Evolutionary conservation across 1,140 invertebrate species (phyloP).

Genomic region (Hetaerina americana): DNA sequence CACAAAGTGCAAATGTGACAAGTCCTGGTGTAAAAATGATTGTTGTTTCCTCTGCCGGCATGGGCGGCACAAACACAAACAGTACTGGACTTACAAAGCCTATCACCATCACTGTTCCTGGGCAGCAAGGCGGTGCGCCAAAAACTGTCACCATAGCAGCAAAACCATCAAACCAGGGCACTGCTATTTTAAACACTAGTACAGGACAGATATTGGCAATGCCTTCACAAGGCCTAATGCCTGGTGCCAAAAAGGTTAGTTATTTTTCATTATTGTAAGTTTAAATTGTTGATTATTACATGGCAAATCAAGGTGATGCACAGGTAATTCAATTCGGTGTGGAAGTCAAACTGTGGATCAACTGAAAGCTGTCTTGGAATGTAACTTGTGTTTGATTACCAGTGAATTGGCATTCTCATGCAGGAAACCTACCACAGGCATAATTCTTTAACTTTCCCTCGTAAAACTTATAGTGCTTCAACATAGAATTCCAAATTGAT

Average conservation of each 20-base stretch:
- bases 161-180: slow-evolving; percentile 27
- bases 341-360: too few relatives aligned
- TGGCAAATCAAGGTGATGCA: too few relatives aligned
- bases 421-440: too few relatives aligned
- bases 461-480: too few relatives aligned
- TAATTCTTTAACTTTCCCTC: too few relatives aligned
- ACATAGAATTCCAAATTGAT: too few relatives aligned
- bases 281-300: too few relatives aligned
- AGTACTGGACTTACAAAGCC: slow-evolving; percentile 32
- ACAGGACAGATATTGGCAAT: slow-evolving; percentile 35
- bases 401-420: too few relatives aligned
- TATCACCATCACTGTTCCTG: slow-evolving; percentile 53
- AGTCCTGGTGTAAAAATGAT: slow-evolving; percentile 52
- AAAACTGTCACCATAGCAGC: slow-evolving; percentile 45
- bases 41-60: slow-evolving; percentile 36
- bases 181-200: slow-evolving; percentile 23
- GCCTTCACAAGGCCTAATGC: slow-evolving; percentile 31
- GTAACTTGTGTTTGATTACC: too few relatives aligned
- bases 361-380: too few relatives aligned
- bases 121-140: slow-evolving; percentile 32
- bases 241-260: slow-evolving; percentile 24
- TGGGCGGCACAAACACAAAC: slow-evolving; percentile 8
- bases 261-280: too few relatives aligned
- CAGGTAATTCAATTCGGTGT: too few relatives aligned
- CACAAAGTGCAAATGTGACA: slow-evolving; percentile 31